Conservation (phyloP, 2,113 vertebrate species). For the Phyllostomus discolor region DNA sequence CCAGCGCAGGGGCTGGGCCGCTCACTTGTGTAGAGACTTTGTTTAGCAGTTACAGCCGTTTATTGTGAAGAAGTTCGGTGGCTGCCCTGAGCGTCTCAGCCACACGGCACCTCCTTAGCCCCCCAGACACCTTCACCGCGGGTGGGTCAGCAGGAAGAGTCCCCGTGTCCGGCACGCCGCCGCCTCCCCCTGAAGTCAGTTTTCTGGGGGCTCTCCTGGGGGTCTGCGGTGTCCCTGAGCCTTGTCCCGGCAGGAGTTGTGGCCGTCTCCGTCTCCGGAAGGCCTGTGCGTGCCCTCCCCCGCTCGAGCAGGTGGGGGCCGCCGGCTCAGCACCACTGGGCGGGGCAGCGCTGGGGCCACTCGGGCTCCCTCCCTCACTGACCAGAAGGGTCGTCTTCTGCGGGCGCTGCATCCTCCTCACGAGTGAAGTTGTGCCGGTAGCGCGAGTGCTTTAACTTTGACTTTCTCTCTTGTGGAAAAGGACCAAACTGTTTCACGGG, state of each 20-base stretch:
- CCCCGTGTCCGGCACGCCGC: background rate
- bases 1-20: background rate
- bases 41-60: background rate
- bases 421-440: background rate
- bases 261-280: fast-evolving
- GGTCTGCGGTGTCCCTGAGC: fast-evolving
- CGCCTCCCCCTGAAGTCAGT: background rate
- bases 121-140: background rate
- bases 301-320: fast-evolving
- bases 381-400: background rate
- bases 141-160: background rate
- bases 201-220: background rate
- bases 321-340: too few relatives aligned
- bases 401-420: slow-evolving; percentile 60
- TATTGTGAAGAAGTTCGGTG: background rate
- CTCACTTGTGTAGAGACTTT: background rate
- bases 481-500: slow-evolving; percentile 92
- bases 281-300: background rate
- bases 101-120: background rate
- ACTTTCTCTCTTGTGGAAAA: slow-evolving; percentile 74
- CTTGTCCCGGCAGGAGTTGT: too few relatives aligned
- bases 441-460: slow-evolving; percentile 13
- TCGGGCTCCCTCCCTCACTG: background rate
- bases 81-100: background rate
- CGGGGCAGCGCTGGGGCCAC: background rate